phyloP scores from a whole-genome alignment of 2,113 vertebrate species.

The Vombatus ursinus region DNA sequence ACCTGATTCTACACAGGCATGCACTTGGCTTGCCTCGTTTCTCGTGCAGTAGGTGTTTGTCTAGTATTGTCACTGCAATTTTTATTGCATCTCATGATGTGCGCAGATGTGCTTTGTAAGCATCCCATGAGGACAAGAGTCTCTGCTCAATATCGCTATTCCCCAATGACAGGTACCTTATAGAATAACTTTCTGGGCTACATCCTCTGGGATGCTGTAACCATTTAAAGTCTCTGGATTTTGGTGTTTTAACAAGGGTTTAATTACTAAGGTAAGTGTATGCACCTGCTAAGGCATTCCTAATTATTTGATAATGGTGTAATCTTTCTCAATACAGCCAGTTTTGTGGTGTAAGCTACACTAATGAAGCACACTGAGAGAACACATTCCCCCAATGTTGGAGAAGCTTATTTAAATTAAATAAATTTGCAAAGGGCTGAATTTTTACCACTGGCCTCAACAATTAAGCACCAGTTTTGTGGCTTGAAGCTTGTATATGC shows the following conservation, averaged over 20 bases:
- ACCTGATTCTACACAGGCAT: slow-evolving; percentile 63
- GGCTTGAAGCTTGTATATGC: slow-evolving; percentile 21
- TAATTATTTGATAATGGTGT: slow-evolving; percentile 92
- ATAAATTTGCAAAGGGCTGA: slow-evolving; percentile 81
- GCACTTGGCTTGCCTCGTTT: slow-evolving; percentile 61
- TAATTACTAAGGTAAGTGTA: slow-evolving; percentile 97
- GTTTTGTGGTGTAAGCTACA: slow-evolving; percentile 86
- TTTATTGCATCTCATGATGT: slow-evolving; percentile 82
- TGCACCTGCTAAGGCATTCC: slow-evolving; percentile 94
- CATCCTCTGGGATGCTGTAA: slow-evolving; percentile 90
- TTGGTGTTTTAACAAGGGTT: slow-evolving; percentile 96
- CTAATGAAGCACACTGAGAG: slow-evolving; percentile 89
- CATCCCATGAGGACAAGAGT: slow-evolving; percentile 81
- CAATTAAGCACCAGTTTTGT: slow-evolving; percentile 55
- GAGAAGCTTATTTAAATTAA: slow-evolving; percentile 85
- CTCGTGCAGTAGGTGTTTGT: slow-evolving; percentile 76
- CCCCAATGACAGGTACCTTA: slow-evolving; percentile 84
- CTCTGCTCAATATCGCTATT: slow-evolving; percentile 79
- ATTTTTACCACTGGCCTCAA: slow-evolving; percentile 75
- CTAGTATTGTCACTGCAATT: slow-evolving; percentile 81
- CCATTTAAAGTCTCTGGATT: slow-evolving; percentile 93
- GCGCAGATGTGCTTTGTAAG: slow-evolving; percentile 86
- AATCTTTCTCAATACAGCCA: slow-evolving; percentile 91
- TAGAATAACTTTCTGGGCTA: slow-evolving; percentile 88
- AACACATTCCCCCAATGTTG: slow-evolving; percentile 81